Evolutionary conservation across 2,797 vertebrate species (phyloP).

Genomic region (Sebastes vulpes): DNA sequence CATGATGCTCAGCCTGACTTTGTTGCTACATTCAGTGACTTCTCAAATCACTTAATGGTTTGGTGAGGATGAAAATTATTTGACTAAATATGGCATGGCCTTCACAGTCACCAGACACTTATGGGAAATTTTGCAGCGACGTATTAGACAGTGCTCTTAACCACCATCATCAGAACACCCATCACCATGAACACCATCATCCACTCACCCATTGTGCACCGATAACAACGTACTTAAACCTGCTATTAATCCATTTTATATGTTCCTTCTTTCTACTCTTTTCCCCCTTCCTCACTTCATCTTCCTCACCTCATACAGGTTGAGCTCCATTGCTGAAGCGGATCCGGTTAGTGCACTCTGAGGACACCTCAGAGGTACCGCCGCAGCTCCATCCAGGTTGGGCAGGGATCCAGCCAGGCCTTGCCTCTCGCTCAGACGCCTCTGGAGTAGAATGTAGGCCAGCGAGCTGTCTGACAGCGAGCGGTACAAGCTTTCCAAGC

Average conservation of each 20-base stretch:
- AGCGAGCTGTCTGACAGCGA: slow-evolving; percentile 79
- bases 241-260: not conserved
- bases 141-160: no score
- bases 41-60: not conserved
- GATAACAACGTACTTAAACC: not conserved
- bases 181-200: not conserved
- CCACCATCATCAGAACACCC: not conserved
- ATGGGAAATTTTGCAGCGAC: no score
- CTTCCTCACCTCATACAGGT: slow-evolving; percentile 78
- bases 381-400: not conserved
- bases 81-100: not conserved
- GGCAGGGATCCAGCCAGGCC: slow-evolving; percentile 23
- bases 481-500: slow-evolving; percentile 86
- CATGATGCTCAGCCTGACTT: not conserved
- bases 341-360: slow-evolving; percentile 9
- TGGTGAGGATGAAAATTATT: not conserved
- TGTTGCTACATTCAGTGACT: not conserved
- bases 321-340: slow-evolving; percentile 59
- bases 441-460: slow-evolving; percentile 81
- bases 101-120: not conserved
- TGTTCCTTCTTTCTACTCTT: no score
- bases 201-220: not conserved
- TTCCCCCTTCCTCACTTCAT: not conserved
- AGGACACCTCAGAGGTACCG: not conserved
- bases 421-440: slow-evolving; percentile 69